These are phyloP conservation scores for Ectemnius continuus DNA, from an alignment of 2,888 invertebrate genomes.

Conservation along the genomic window DNA sequence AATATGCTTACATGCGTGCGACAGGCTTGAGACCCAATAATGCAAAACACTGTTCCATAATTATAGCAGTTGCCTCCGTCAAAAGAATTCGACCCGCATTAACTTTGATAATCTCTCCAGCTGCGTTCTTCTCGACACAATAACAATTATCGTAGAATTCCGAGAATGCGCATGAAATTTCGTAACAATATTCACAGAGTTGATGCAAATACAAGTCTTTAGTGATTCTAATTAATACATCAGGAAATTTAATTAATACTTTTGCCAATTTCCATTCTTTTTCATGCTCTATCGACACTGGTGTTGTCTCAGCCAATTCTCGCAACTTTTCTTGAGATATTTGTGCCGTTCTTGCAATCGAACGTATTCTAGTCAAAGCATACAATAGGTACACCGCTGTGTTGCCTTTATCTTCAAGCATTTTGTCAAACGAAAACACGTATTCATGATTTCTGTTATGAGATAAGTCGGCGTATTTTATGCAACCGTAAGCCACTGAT, in stretches of 20 bases:
- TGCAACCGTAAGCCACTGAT: constrained; percentile 98
- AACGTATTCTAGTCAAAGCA: constrained; percentile 95
- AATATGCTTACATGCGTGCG: constrained; percentile 88
- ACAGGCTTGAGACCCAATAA: constrained; percentile 96
- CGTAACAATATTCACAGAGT: constrained; percentile 97
- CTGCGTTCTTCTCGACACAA: constrained; percentile 94
- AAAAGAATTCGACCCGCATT: constrained; percentile 92
- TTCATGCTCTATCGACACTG: constrained; percentile 88
- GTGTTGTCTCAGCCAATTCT: constrained; percentile 81
- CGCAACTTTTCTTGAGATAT: constrained; percentile 82
- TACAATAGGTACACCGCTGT: constrained; percentile 98
- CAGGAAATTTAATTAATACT: constrained; percentile 90
- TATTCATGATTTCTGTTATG: constrained; percentile 97
- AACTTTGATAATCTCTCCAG: constrained; percentile 89
- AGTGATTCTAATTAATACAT: constrained; percentile 89
- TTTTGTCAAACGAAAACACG: constrained; percentile 98
- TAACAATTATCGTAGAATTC: constrained; percentile 99
- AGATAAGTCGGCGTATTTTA: constrained; percentile 97
- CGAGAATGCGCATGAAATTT: constrained; percentile 93
- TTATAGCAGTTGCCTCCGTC: constrained; percentile 93
- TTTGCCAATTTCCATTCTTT: constrained; percentile 97
- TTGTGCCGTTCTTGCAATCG: constrained; percentile 90
- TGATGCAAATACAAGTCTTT: constrained; percentile 91
- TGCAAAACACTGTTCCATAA: constrained; percentile 92
- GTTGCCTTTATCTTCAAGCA: constrained; percentile 99